Conservation (phyloP, 2,797 vertebrate species). For the Coracias cyanogaster region DNA sequence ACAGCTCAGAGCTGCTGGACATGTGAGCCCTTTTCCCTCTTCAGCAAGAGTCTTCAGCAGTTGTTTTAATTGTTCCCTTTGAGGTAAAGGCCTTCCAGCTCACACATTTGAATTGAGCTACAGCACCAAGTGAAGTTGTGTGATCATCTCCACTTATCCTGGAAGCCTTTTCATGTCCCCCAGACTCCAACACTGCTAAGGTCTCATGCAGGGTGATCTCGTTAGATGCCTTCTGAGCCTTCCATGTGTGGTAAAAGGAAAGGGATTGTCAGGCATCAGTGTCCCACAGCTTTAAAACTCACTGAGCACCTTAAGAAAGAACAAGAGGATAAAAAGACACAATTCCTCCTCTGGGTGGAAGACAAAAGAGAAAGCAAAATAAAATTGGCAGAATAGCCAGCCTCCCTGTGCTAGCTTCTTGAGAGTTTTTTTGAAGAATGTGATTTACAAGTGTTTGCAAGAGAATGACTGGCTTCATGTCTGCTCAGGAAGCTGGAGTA, state of each 20-base stretch:
- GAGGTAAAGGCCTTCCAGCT: not conserved
- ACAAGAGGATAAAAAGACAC: not conserved
- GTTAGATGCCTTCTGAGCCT: not conserved
- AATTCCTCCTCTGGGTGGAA: not conserved
- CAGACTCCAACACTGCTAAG: not conserved
- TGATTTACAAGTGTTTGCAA: not conserved
- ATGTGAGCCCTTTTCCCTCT: not conserved
- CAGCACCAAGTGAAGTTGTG: not conserved
- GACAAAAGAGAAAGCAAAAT: not conserved
- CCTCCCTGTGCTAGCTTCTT: not conserved
- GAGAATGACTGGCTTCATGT: not conserved
- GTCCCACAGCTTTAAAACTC: not conserved
- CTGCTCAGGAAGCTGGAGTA: not conserved
- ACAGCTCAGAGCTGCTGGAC: not conserved
- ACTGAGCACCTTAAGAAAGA: not conserved
- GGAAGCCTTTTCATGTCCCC: not conserved
- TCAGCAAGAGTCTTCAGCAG: not conserved
- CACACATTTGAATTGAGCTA: fast-evolving
- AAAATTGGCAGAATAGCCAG: not conserved
- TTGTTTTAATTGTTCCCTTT: not conserved
- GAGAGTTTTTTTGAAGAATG: not conserved
- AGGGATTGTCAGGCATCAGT: not conserved
- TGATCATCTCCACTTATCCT: not conserved
- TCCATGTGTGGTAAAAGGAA: not conserved
- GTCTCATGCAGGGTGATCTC: not conserved